Evolutionary conservation across 1,140 invertebrate genomes (phyloP).

Genomic region (Apis dorsata): DNA sequence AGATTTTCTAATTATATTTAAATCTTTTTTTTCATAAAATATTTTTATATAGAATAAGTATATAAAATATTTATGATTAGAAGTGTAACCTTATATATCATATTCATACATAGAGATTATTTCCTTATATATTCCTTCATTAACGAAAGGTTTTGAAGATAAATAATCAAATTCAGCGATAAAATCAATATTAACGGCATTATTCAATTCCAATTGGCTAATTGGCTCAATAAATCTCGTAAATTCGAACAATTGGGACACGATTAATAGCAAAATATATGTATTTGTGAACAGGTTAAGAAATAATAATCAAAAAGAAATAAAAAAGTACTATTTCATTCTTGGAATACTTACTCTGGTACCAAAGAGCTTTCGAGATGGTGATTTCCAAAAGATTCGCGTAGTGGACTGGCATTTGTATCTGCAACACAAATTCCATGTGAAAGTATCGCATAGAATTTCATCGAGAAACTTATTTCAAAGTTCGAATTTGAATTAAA

Average conservation of each 20-base stretch:
- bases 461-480: not conserved
- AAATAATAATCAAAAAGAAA: too few relatives aligned
- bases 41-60: too few relatives aligned
- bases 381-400: constrained; percentile 19
- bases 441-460: constrained; percentile 10
- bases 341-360: constrained; percentile 45
- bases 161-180: too few relatives aligned
- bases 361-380: constrained; percentile 38
- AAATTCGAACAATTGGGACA: not conserved
- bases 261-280: not conserved
- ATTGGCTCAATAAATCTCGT: not conserved
- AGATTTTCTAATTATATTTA: too few relatives aligned
- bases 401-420: constrained; percentile 53
- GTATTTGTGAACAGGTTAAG: not conserved
- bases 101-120: too few relatives aligned
- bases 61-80: too few relatives aligned
- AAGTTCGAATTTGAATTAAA: not conserved
- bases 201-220: not conserved
- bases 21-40: too few relatives aligned
- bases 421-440: constrained; percentile 48
- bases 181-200: not conserved
- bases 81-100: too few relatives aligned
- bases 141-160: too few relatives aligned
- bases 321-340: constrained; percentile 24
- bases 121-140: too few relatives aligned